Evolutionary conservation across 2,888 invertebrate species (phyloP), one percentile per base, ranked within the genome.

Genomic region (Chrysolina haemoptera): DNA sequence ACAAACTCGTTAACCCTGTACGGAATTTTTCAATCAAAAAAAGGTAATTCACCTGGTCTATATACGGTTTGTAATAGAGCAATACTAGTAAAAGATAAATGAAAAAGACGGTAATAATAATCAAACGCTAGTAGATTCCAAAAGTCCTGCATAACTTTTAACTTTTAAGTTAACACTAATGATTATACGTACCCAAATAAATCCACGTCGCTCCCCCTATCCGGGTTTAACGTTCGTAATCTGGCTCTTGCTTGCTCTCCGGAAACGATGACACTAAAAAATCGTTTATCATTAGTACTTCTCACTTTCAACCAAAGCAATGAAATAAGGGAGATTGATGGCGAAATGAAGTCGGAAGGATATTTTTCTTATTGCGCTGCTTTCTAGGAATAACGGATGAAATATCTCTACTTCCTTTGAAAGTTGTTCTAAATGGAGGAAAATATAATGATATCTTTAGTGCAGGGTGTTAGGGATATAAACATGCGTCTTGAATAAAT

Each of bases 251-350:
- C 85, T 80, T 86, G 85, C 78, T 87, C 87, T 62, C 87, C 87
- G 46, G 87, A 87, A 55, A 87, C 87, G 72, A 87, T 85, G 62
- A 87, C 86, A 77, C 88, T 88, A 86, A 68, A 87, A 87, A 59
- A 59, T 22, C n/a, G n/a, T 8, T 8, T 59, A 10, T 59, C 59
- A 59, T 59, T 59, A 59, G 59, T 59, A 59, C n/a, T 3, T 59
- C 35, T 59, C 59, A 59, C n/a, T 35, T 59, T 35, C 14, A 55
- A 35, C 9, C 27, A 3, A 35, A 59, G 59, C 59, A 35, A 59
- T 35, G 16, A 35, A 35, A n/a, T 9, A 35, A 14, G n/a, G n/a
- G 20, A 59, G 59, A 59, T 14, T 27, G 35, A 59, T 59, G 22
- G 59, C 35, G n/a, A 8, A 14, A 59, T 59, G n/a, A 16, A 59